phyloP scores from a whole-genome alignment of 1,140 invertebrate genomes.

The Pseudobourletiella spinata region DNA sequence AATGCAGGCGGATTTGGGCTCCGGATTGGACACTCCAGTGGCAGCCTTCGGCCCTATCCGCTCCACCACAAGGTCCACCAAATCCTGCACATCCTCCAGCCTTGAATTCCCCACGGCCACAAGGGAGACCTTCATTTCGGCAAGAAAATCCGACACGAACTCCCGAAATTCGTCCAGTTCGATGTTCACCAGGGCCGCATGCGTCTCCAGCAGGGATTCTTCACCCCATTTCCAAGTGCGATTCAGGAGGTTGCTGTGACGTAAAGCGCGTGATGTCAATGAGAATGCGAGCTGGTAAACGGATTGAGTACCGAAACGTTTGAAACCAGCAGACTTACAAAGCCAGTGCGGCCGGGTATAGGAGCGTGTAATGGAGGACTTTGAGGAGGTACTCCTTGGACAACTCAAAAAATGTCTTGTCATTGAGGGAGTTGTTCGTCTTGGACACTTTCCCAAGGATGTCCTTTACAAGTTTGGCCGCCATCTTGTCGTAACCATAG shows the following conservation, averaged over 20 bases:
- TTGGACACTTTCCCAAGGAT: not conserved
- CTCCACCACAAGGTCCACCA: not conserved
- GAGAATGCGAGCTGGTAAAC: not conserved
- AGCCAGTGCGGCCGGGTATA: not conserved
- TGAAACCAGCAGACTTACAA: not conserved
- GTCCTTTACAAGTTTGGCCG: not conserved
- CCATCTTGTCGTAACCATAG: constrained; percentile 4
- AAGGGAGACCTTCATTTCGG: not conserved
- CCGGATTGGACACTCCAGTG: not conserved
- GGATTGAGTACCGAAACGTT: not conserved
- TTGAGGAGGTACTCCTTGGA: not conserved
- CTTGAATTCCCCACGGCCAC: not conserved
- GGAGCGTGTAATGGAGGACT: not conserved
- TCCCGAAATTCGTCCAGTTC: not conserved
- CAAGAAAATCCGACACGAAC: not conserved
- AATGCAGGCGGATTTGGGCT: not conserved
- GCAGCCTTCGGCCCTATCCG: not conserved
- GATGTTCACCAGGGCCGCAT: not conserved
- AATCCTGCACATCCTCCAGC: not conserved
- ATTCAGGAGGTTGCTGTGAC: not conserved
- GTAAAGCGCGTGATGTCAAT: not conserved
- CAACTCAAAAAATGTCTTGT: not conserved
- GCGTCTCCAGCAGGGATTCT: not conserved
- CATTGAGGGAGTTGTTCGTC: not conserved
- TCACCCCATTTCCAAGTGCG: not conserved